phyloP scores from a whole-genome alignment of 2,113 vertebrate genomes.

The Nicator chloris region DNA sequence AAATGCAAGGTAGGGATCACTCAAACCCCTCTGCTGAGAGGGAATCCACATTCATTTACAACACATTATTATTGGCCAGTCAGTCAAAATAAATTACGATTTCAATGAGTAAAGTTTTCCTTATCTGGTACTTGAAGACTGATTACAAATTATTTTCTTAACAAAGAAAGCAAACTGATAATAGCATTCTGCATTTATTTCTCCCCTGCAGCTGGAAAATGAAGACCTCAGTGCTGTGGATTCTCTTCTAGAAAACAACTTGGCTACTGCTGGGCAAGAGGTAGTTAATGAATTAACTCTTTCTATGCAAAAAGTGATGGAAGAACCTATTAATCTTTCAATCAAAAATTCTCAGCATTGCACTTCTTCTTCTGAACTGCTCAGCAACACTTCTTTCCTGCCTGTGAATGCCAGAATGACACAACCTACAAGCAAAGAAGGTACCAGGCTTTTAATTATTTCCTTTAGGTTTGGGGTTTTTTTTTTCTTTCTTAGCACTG shows the following conservation, averaged over 20 bases:
- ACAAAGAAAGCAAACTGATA: not conserved
- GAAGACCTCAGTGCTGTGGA: slow-evolving; percentile 55
- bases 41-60: not conserved
- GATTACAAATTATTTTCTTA: not conserved
- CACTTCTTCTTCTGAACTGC: slow-evolving; percentile 13
- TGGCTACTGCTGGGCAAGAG: slow-evolving; percentile 11
- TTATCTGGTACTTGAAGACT: not conserved
- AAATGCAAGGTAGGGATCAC: slow-evolving; percentile 74
- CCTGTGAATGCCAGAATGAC: slow-evolving; percentile 31
- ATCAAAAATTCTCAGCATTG: slow-evolving; percentile 66
- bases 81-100: not conserved
- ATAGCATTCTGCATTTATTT: not conserved
- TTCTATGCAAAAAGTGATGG: slow-evolving; percentile 71
- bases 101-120: not conserved
- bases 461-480: not conserved
- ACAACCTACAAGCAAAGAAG: slow-evolving; percentile 61
- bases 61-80: not conserved
- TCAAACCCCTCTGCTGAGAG: not conserved
- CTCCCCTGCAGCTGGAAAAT: slow-evolving; percentile 60
- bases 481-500: not conserved
- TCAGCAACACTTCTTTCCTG: not conserved
- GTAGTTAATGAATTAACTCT: slow-evolving; percentile 60
- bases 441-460: slow-evolving; percentile 52
- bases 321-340: slow-evolving; percentile 82
- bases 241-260: slow-evolving; percentile 45